phyloP scores from a whole-genome alignment of 1,140 invertebrate genomes.

The Nebria ingens region DNA sequence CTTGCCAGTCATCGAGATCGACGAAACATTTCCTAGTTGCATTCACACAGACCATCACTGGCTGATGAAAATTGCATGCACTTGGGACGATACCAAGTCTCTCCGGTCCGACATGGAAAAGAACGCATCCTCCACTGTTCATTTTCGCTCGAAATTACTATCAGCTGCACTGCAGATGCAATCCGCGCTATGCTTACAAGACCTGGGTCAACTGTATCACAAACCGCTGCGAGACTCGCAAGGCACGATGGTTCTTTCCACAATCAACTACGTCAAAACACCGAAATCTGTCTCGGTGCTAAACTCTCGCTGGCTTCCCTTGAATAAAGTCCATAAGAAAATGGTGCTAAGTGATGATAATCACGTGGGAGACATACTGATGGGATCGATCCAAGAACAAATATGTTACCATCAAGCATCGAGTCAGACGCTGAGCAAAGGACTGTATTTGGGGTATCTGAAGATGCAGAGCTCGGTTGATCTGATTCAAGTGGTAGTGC shows the following conservation, averaged over 20 bases:
- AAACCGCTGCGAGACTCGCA: constrained; percentile 77
- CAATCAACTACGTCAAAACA: constrained; percentile 73
- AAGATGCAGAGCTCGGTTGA: constrained; percentile 94
- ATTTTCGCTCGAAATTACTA: constrained; percentile 84
- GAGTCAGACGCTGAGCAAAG: constrained; percentile 64
- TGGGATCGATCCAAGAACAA: constrained; percentile 80
- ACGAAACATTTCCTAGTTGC: constrained; percentile 86
- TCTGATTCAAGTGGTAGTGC: constrained; percentile 85
- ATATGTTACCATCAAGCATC: constrained; percentile 86
- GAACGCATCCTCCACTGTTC: constrained; percentile 76
- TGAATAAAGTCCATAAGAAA: constrained; percentile 56
- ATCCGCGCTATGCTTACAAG: constrained; percentile 76
- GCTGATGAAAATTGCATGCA: constrained; percentile 94
- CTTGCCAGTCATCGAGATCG: constrained; percentile 90
- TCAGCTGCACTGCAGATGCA: constrained; percentile 90
- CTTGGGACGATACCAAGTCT: constrained; percentile 90
- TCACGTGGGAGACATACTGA: constrained; percentile 68
- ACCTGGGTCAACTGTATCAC: constrained; percentile 87
- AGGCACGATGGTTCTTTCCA: constrained; percentile 83
- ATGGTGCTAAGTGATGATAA: constrained; percentile 52
- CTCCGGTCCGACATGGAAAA: constrained; percentile 88
- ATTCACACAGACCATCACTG: constrained; percentile 92
- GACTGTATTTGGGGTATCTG: constrained; percentile 89
- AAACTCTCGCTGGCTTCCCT: constrained; percentile 81
- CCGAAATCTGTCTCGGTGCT: constrained; percentile 74